phyloP scores from a whole-genome alignment of 2,888 invertebrate species.

The Germaria angustata region DNA sequence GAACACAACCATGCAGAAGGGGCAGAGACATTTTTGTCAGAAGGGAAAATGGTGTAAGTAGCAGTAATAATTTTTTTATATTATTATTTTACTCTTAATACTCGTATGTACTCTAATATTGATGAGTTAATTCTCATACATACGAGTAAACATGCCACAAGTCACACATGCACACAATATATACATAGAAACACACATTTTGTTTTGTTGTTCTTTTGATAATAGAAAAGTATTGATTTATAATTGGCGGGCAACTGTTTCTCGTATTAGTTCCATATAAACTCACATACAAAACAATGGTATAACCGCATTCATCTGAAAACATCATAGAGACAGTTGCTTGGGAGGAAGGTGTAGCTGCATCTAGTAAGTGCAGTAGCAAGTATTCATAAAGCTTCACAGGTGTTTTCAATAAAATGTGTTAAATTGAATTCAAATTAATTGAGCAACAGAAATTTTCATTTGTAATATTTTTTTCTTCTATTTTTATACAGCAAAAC shows the following conservation, averaged over 20 bases:
- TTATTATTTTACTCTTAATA: no score
- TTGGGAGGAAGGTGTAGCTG: conserved; percentile 12
- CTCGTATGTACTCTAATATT: no score
- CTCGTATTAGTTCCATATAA: not conserved
- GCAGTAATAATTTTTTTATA: no score
- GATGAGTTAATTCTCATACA: no score
- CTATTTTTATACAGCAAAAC: no score
- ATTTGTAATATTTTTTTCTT: no score
- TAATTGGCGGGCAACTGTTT: conserved; percentile 46
- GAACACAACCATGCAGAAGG: no score
- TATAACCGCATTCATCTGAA: not conserved
- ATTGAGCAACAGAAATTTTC: no score
- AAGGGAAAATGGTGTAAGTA: no score
- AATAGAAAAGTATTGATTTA: conserved; percentile 54
- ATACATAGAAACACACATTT: not conserved
- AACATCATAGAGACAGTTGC: not conserved
- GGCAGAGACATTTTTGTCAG: no score
- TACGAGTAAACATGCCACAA: no score
- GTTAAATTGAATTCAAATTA: not conserved
- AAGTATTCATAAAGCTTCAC: conserved; percentile 24
- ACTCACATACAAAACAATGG: not conserved
- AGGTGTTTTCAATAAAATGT: not conserved
- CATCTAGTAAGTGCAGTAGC: not conserved
- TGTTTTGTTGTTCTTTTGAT: conserved; percentile 15
- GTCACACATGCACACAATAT: not conserved